phyloP scores from a whole-genome alignment of 23 tunicate genomes.

The Botrylloides violaceus region DNA sequence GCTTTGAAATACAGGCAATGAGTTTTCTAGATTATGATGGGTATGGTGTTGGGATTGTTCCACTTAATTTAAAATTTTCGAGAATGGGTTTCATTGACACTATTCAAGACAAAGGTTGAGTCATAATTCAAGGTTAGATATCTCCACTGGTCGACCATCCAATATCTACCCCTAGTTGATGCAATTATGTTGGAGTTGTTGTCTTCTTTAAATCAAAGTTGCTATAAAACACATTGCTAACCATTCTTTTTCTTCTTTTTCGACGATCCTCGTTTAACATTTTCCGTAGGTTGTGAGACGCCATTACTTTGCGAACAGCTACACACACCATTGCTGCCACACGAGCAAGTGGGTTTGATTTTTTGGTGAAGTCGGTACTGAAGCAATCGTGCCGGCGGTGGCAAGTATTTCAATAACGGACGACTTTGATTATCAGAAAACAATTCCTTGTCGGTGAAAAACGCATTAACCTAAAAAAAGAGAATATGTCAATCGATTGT shows the following conservation, averaged over 20 bases:
- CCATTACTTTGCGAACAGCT: neutral
- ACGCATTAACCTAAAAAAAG: constrained; percentile 45
- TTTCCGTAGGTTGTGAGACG: neutral
- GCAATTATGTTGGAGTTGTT: too few relatives aligned
- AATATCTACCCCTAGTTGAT: too few relatives aligned
- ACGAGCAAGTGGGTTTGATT: neutral
- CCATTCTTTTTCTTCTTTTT: constrained; percentile 33
- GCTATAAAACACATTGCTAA: neutral
- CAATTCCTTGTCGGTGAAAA: constrained; percentile 59
- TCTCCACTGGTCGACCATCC: too few relatives aligned
- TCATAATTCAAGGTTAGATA: too few relatives aligned
- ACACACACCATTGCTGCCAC: neutral
- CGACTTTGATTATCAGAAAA: constrained; percentile 71
- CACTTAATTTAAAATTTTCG: too few relatives aligned
- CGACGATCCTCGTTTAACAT: neutral
- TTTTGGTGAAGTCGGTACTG: constrained; percentile 32
- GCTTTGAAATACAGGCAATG: too few relatives aligned
- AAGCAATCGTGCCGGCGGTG: constrained; percentile 45
- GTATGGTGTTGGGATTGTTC: too few relatives aligned
- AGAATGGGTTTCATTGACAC: too few relatives aligned
- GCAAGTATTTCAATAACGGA: constrained; percentile 56
- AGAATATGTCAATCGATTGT: neutral
- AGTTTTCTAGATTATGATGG: too few relatives aligned
- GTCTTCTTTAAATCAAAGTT: constrained; percentile 7
- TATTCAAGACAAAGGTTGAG: too few relatives aligned